These are phyloP conservation scores for Smithornis capensis DNA, from an alignment of 2,113 vertebrate genomes.

Conservation along the genomic window DNA sequence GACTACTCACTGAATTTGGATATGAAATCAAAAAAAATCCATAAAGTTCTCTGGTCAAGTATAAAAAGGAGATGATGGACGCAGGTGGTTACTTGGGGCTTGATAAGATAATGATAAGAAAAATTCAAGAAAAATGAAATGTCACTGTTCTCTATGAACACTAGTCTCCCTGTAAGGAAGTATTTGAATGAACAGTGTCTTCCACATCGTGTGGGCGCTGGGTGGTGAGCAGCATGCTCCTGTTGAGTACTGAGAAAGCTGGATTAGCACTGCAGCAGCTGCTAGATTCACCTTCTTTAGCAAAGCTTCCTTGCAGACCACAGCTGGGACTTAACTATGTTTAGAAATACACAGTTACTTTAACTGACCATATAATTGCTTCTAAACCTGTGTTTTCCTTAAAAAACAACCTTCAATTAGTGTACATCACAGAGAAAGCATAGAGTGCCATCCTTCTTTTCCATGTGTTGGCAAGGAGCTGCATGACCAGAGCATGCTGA, in stretches of 20 bases:
- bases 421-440: neutral
- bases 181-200: accelerated
- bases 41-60: neutral
- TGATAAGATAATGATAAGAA: accelerated
- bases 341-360: neutral
- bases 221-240: neutral
- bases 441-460: neutral
- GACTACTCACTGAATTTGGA: neutral
- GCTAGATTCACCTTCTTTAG: neutral
- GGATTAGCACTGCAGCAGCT: constrained; percentile 15
- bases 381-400: neutral
- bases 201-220: accelerated
- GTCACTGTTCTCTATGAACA: neutral
- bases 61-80: neutral
- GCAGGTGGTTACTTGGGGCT: neutral
- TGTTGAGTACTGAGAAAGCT: neutral
- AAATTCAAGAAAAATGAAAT: neutral
- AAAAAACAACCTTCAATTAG: neutral
- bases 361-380: neutral
- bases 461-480: neutral
- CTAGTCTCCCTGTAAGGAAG: neutral
- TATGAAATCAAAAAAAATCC: neutral
- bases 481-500: neutral
- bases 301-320: neutral
- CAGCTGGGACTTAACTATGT: neutral